Base-by-base conservation (phyloP, 1,140 invertebrate species). In the Drosophila kikkawai region DNA sequence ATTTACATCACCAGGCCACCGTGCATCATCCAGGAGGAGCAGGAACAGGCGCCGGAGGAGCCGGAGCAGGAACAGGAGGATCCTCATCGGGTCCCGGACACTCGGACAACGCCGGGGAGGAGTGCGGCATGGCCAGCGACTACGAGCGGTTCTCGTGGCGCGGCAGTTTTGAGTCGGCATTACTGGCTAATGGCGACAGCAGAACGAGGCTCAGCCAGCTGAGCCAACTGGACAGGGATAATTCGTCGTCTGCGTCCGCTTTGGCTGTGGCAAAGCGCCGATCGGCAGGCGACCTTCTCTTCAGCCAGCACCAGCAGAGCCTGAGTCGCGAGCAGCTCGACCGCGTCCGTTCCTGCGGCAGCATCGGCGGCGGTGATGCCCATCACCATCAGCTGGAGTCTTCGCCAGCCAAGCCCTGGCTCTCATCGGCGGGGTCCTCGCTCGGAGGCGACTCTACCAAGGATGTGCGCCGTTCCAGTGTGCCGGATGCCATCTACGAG, bases 141-240 rank as follows among this genome's bases (percentile, higher is more conserved):
- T 96, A 97, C 94, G 97, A 98, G 91, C 93, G 97, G 51, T 97
- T 97, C 93, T 97, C 96, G 63, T 98, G 97, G 97, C 94, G 97
- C 67, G 97, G 97, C 58, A 97, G 97, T 93, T 98, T 98, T 93
- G 97, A 98, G 88, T 97, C 97, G 5, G 97, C 97, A 11, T 93
- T 98, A 39, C 95, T 97, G 92, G 96, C 96, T 13, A 95, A 95
- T 39, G 95, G 95, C 32, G 97, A 97, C 88, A 97, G 96, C 2
- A 94, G 96, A 60, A 96, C 96, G 13, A 96, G 96, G 75, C 93
- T 97, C 82, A 91, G 34, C 96, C 96, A 51, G 93, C 96, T 47
- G 93, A 91, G 83, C 53, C 83, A 88, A 70, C 95, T 29, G 47
- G 95, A 96, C 22, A 94, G 95, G 45, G 96, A 97, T 87, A 94